Conservation (phyloP, 2,113 vertebrate genomes). For the Clarias batrachus region DNA sequence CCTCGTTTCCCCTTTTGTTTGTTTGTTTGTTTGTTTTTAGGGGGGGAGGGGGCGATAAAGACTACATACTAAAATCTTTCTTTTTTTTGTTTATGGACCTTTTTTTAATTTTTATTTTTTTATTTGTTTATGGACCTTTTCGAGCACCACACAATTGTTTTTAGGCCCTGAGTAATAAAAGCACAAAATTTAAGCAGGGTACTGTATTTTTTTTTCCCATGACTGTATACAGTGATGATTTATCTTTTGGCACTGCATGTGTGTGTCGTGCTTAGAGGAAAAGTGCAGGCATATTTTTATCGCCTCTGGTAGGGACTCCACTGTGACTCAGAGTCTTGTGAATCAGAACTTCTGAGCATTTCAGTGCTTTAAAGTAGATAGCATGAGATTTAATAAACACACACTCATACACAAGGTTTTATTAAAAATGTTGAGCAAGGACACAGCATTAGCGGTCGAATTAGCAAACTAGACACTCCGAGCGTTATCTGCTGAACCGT, state of each 20-base stretch:
- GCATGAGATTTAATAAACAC: not conserved
- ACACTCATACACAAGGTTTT: not conserved
- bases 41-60: not conserved
- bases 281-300: conserved; percentile 12
- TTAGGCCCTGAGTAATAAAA: not conserved
- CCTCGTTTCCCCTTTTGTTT: not conserved
- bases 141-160: not conserved
- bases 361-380: not conserved
- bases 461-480: not conserved
- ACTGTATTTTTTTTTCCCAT: not conserved
- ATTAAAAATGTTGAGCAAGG: not conserved
- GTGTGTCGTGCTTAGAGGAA: not conserved
- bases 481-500: not conserved
- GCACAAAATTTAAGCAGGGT: not conserved
- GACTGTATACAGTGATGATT: not conserved
- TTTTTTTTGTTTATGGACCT: not conserved
- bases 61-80: not conserved
- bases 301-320: not conserved
- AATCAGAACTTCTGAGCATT: not conserved
- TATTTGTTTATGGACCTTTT: too few relatives aligned
- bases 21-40: not conserved
- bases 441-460: not conserved
- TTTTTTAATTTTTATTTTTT: too few relatives aligned
- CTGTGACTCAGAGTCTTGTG: not conserved
- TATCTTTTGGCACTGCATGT: conserved; percentile 10